Evolutionary conservation across 2,888 invertebrate genomes (phyloP).

Genomic region (Leptothorax acervorum): DNA sequence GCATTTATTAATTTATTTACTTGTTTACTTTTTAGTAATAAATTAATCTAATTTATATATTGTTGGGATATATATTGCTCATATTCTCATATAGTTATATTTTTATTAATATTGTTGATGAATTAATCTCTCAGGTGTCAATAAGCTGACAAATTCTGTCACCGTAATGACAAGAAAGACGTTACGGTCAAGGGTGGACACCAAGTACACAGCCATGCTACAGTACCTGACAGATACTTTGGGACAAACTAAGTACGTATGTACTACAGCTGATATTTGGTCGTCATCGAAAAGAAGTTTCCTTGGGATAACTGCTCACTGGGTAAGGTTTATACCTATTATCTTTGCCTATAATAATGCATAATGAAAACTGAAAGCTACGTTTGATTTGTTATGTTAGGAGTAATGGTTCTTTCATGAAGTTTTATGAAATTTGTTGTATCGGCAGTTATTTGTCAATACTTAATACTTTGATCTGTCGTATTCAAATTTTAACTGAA

Average conservation of each 20-base stretch:
- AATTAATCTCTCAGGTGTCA: conserved; percentile 16
- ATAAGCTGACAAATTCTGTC: not conserved
- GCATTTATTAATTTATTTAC: conserved; percentile 1
- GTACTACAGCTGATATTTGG: conserved; percentile 39
- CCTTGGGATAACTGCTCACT: conserved; percentile 31
- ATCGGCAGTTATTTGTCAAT: conserved; percentile 2
- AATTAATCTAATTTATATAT: conserved; percentile 9
- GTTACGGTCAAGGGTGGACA: conserved; percentile 4
- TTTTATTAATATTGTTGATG: conserved; percentile 21
- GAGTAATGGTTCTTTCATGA: not conserved
- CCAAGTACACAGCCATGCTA: conserved; percentile 12
- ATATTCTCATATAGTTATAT: not conserved
- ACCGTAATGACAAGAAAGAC: conserved; percentile 24
- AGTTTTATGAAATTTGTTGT: conserved; percentile 2
- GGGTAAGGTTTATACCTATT: conserved; percentile 11
- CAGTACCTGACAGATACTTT: conserved; percentile 24
- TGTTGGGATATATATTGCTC: conserved; percentile 3
- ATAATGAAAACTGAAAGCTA: conserved; percentile 14
- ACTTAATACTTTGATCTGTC: not conserved
- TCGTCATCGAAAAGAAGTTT: conserved; percentile 24
- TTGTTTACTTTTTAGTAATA: not conserved
- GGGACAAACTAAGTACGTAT: conserved; percentile 18
- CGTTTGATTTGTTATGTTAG: conserved; percentile 6
- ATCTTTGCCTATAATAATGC: conserved; percentile 20
- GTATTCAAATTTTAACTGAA: conserved; percentile 6